Evolutionary conservation across 2,113 vertebrate species (phyloP).

Genomic region (Rhinoptilus africanus): DNA sequence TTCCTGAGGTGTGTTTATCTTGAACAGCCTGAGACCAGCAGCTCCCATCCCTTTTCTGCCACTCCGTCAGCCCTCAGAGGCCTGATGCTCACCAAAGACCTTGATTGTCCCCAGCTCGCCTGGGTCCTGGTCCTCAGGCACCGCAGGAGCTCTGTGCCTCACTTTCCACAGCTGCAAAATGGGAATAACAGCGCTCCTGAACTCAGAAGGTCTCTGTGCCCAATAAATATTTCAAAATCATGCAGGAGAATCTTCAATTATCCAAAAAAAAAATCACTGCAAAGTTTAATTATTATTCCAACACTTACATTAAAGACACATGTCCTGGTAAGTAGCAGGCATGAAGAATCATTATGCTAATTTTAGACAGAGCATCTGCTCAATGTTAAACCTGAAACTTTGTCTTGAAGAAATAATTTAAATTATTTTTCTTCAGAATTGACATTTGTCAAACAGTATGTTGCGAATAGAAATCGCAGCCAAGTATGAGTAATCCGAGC

Average conservation of each 20-base stretch:
- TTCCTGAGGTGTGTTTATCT: not conserved
- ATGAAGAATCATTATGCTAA: conserved; percentile 68
- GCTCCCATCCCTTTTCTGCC: not conserved
- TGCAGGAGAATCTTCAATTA: not conserved
- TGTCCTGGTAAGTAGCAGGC: conserved; percentile 65
- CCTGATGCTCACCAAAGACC: not conserved
- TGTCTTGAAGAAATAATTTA: conserved; percentile 55
- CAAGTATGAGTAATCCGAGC: not conserved
- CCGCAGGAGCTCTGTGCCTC: not conserved
- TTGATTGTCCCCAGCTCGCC: not conserved
- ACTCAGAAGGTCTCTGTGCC: not conserved
- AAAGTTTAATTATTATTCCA: conserved; percentile 4
- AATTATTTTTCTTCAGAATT: conserved; percentile 37
- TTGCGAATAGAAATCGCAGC: not conserved
- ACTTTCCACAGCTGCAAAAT: not conserved
- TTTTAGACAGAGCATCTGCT: conserved; percentile 79
- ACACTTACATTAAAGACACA: conserved; percentile 35
- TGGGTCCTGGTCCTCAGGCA: not conserved
- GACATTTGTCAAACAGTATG: conserved; percentile 52
- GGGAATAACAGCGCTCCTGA: not conserved
- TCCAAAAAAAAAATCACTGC: not conserved
- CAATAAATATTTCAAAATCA: not conserved
- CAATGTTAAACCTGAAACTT: conserved; percentile 60
- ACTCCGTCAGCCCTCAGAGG: not conserved
- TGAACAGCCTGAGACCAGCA: not conserved